Percentiles rank a stretch among this genome's conserved stretches.
phyloP scores from a whole-genome alignment of 2,888 invertebrate genomes.

The Agriopis leucophaearia region DNA sequence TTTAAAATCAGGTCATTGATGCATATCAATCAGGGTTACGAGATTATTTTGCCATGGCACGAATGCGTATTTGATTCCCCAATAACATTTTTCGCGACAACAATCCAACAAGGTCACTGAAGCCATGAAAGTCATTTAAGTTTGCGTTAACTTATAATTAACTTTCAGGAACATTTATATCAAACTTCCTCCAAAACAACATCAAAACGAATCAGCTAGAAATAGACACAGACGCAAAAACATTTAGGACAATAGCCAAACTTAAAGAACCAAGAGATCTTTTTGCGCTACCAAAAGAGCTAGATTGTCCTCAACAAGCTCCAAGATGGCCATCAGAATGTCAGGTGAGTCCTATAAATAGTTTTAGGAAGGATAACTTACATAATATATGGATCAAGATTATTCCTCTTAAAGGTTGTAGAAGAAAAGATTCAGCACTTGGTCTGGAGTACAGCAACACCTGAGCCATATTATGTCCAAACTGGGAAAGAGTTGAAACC shows the following conservation, averaged over 20 bases:
- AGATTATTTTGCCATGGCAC: constrained; percentile 27
- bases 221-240: constrained; percentile 89
- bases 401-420: constrained; percentile 88
- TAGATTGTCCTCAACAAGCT: constrained; percentile 91
- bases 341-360: constrained; percentile 87
- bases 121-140: constrained; percentile 18
- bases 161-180: constrained; percentile 86
- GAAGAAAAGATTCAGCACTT: constrained; percentile 93
- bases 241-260: constrained; percentile 88
- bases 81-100: constrained; percentile 18
- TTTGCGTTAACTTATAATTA: constrained; percentile 37
- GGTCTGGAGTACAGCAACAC: constrained; percentile 89
- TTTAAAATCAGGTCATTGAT: constrained; percentile 53
- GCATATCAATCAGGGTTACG: constrained; percentile 43
- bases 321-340: constrained; percentile 96
- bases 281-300: constrained; percentile 89
- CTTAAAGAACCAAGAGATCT: constrained; percentile 90
- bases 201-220: constrained; percentile 90
- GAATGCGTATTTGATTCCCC: constrained; percentile 31
- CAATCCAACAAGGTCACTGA: constrained; percentile 21
- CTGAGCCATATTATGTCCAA: constrained; percentile 93
- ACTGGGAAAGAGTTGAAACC: constrained; percentile 93
- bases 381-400: constrained; percentile 19
- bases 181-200: constrained; percentile 87
- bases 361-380: constrained; percentile 1